Evolutionary conservation across 2,888 invertebrate species (phyloP).

Genomic region (Prosopocoilus inquinatus): DNA sequence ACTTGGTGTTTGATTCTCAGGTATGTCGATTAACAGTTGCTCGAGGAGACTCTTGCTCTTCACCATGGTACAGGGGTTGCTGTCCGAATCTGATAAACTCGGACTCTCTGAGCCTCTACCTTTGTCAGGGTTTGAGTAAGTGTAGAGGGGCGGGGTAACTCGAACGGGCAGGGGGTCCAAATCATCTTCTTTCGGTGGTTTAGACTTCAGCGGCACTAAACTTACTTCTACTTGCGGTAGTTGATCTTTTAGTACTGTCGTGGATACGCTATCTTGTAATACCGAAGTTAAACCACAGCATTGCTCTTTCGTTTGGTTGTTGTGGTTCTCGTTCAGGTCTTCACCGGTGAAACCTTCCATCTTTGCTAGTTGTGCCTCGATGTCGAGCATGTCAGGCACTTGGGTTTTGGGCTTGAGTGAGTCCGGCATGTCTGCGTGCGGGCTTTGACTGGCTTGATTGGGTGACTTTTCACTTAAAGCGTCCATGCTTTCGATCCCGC

Average conservation of each 20-base stretch:
- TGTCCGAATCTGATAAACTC: constrained; percentile 39
- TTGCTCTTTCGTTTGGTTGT: constrained; percentile 40
- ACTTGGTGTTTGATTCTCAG: constrained; percentile 49
- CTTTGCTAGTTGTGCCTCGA: constrained; percentile 69
- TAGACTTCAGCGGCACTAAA: constrained; percentile 40
- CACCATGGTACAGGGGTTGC: constrained; percentile 45
- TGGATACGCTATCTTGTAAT: constrained; percentile 37
- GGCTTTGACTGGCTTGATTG: constrained; percentile 79
- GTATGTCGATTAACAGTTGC: constrained; percentile 83
- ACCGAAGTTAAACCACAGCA: constrained; percentile 46
- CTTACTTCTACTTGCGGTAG: constrained; percentile 35
- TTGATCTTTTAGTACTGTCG: constrained; percentile 23
- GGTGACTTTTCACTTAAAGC: constrained; percentile 79
- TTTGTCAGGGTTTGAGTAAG: constrained; percentile 74
- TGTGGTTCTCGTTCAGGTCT: constrained; percentile 31
- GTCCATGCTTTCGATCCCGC: constrained; percentile 91
- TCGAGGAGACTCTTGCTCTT: constrained; percentile 64
- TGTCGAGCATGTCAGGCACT: constrained; percentile 61
- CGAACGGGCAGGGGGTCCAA: constrained; percentile 67
- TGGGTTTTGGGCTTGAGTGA: constrained; percentile 39
- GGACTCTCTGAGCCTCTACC: constrained; percentile 47
- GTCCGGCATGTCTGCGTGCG: constrained; percentile 49
- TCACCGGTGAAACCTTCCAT: constrained; percentile 57
- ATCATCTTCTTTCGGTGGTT: constrained; percentile 30
- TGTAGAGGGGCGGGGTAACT: constrained; percentile 72